These are phyloP conservation scores for Hippopotamus amphibius DNA, from an alignment of 2,113 vertebrate species.

Conservation along the genomic window DNA sequence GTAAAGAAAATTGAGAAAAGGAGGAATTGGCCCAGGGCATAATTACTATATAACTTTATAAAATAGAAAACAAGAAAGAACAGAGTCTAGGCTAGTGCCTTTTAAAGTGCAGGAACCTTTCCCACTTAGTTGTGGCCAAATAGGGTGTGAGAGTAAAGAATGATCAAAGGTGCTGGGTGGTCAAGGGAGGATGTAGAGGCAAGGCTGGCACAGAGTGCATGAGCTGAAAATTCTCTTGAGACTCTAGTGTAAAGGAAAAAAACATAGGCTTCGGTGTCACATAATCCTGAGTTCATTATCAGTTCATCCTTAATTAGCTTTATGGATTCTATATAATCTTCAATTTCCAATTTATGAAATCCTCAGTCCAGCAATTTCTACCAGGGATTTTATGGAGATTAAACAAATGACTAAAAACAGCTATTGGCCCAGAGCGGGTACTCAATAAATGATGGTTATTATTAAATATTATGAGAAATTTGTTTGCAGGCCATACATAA, in stretches of 20 bases:
- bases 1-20: not conserved
- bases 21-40: not conserved
- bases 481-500: not conserved
- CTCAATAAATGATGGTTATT: not conserved
- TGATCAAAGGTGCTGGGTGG: not conserved
- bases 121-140: not conserved
- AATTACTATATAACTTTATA: not conserved
- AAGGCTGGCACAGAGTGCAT: not conserved
- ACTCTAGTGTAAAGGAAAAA: not conserved
- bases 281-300: not conserved
- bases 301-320: not conserved
- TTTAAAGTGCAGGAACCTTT: not conserved
- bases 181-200: not conserved
- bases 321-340: not conserved
- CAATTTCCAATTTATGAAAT: not conserved
- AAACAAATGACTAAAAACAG: not conserved
- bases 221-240: not conserved
- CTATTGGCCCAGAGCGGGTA: not conserved
- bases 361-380: not conserved
- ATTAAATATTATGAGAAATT: not conserved
- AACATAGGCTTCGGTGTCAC: not conserved
- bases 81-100: not conserved
- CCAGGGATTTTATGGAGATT: not conserved
- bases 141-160: no score
- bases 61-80: not conserved